Evolutionary conservation across 2,888 invertebrate genomes (phyloP).

Genomic region (Lycophotia porphyrea): DNA sequence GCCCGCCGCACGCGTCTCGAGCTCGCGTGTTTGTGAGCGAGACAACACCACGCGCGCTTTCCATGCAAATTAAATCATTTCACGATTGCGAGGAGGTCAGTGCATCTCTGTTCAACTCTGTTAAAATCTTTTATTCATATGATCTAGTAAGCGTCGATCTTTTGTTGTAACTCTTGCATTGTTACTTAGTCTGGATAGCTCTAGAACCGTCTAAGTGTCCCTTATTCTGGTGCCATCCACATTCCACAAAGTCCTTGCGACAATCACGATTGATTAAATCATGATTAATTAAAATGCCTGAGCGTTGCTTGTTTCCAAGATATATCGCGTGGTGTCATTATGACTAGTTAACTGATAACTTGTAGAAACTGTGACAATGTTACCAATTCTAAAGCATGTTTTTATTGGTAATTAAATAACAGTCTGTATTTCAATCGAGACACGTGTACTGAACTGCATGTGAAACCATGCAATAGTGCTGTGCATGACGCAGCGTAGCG

Average conservation of each 20-base stretch:
- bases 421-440: not conserved
- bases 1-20: not conserved
- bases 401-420: not conserved
- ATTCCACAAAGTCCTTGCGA: not conserved
- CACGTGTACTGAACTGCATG: not conserved
- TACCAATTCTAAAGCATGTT: not conserved
- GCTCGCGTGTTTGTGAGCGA: conserved; percentile 18
- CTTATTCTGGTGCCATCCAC: not conserved
- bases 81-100: not conserved
- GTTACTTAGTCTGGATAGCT: not conserved
- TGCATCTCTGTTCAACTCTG: conserved; percentile 16
- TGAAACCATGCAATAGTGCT: too few relatives aligned
- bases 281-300: not conserved
- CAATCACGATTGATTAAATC: not conserved
- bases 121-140: conserved; percentile 15
- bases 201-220: not conserved
- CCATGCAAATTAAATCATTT: conserved; percentile 1
- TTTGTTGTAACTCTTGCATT: not conserved
- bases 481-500: not conserved
- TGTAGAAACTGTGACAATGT: not conserved
- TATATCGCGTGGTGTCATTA: not conserved
- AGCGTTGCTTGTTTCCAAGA: not conserved
- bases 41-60: conserved; percentile 32
- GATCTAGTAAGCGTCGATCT: not conserved
- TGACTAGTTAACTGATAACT: not conserved